phyloP scores from a whole-genome alignment of 2,888 invertebrate species.

The Cephus pygmeus region DNA sequence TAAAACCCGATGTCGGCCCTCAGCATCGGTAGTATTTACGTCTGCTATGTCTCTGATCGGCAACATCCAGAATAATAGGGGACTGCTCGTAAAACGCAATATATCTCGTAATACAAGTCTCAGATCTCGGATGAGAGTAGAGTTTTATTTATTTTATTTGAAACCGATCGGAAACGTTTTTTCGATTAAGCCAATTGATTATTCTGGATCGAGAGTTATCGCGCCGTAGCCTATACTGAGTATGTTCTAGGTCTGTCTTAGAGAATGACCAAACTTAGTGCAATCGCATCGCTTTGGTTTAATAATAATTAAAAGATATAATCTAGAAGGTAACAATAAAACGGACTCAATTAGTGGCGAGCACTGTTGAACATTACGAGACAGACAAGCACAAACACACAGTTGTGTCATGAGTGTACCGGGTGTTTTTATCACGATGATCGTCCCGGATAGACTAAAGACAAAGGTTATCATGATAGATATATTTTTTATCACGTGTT shows the following conservation, averaged over 20 bases:
- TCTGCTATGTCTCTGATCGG: constrained; percentile 46
- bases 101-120: constrained; percentile 8
- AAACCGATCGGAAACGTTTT: constrained; percentile 35
- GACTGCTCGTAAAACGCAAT: constrained; percentile 28
- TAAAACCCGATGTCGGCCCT: constrained; percentile 30
- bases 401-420: constrained; percentile 63
- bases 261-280: constrained; percentile 34
- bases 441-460: constrained; percentile 2
- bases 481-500: constrained; percentile 19
- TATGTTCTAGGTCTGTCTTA: constrained; percentile 66
- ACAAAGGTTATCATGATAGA: constrained; percentile 1
- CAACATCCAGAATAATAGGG: constrained; percentile 60
- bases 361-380: constrained; percentile 48
- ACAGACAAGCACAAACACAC: constrained; percentile 66
- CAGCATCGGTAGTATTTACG: constrained; percentile 44
- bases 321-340: constrained; percentile 9
- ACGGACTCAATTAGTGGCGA: constrained; percentile 8
- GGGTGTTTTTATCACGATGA: constrained; percentile 54
- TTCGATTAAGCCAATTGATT: constrained; percentile 51
- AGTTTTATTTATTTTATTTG: constrained; percentile 50
- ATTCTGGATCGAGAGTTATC: constrained; percentile 59
- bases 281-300: constrained; percentile 26
- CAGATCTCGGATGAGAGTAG: constrained; percentile 30
- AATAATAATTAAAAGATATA: constrained; percentile 5
- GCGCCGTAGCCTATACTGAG: constrained; percentile 63